Percentiles rank a stretch among this genome's conserved stretches.
Conservation (phyloP, 2,797 vertebrate genomes). For the Gambelia wislizenii region DNA sequence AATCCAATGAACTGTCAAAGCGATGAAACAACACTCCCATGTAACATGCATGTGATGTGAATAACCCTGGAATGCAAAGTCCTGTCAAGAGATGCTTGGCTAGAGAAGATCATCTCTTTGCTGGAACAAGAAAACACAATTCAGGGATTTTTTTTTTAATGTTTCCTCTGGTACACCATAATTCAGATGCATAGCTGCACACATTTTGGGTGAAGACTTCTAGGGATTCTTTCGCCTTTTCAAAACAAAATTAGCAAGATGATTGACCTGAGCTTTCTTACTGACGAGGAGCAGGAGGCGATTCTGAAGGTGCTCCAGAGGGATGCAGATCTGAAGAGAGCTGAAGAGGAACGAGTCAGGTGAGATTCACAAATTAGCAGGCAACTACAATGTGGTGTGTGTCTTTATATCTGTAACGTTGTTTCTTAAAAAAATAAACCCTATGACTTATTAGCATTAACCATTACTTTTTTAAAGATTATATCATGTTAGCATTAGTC, state of each 20-base stretch:
- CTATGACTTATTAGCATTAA: too few species aligned
- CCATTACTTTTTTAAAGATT: too few species aligned
- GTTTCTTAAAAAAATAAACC: not conserved
- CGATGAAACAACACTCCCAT: constrained; percentile 26
- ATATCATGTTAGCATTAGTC: too few species aligned
- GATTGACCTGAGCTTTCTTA: constrained; percentile 94
- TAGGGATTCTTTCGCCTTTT: not conserved
- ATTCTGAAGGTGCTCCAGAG: constrained; percentile 90
- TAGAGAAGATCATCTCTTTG: not conserved
- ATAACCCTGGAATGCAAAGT: constrained; percentile 29
- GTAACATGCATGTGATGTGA: constrained; percentile 34
- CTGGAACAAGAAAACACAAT: constrained; percentile 20
- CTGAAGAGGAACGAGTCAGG: constrained; percentile 89
- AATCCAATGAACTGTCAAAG: constrained; percentile 51
- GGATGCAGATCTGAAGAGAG: constrained; percentile 89
- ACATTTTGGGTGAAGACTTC: constrained; percentile 23
- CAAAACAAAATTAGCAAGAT: constrained; percentile 73
- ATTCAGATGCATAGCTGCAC: not conserved
- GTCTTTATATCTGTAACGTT: not conserved
- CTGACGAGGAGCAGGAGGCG: constrained; percentile 89
- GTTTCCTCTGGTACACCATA: not conserved
- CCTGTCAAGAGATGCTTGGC: constrained; percentile 33
- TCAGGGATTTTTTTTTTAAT: not conserved
- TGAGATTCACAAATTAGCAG: constrained; percentile 68
- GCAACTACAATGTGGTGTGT: not conserved